Conservation (phyloP, 1,140 invertebrate species). For the Trinorchestia longiramus region DNA sequence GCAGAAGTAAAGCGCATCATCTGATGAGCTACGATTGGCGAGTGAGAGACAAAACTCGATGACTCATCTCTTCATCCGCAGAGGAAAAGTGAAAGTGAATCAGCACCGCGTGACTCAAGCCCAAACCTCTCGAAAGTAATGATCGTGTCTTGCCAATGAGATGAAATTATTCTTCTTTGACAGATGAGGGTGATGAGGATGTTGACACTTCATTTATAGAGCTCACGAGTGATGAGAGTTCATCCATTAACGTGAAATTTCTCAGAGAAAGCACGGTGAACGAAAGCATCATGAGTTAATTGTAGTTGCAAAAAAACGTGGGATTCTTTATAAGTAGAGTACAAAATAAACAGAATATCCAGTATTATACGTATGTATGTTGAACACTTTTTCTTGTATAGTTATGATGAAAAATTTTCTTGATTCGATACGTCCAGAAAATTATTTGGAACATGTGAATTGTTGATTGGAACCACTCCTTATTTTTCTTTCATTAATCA, state of each 20-base stretch:
- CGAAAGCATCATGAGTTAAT: not conserved
- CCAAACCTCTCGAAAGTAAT: constrained; percentile 20
- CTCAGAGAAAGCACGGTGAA: not conserved
- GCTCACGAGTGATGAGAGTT: not conserved
- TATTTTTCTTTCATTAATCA: not conserved
- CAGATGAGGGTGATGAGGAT: not conserved
- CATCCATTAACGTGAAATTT: not conserved
- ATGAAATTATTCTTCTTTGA: not conserved
- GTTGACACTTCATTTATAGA: not conserved
- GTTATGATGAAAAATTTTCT: not conserved
- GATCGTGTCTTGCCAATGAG: not conserved
- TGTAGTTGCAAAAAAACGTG: not conserved
- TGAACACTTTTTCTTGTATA: not conserved
- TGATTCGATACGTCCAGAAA: not conserved
- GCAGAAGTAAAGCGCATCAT: not conserved
- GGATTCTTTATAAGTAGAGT: not conserved
- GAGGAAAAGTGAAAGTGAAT: constrained; percentile 36
- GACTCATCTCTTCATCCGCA: not conserved
- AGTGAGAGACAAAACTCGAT: not conserved
- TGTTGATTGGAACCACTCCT: not conserved
- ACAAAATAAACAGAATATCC: not conserved
- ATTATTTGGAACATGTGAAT: not conserved
- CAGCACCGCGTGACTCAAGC: constrained; percentile 29
- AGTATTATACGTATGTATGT: not conserved
- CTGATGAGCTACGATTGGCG: not conserved